phyloP scores from a whole-genome alignment of 2,888 invertebrate genomes.

The Cheilosia soror region DNA sequence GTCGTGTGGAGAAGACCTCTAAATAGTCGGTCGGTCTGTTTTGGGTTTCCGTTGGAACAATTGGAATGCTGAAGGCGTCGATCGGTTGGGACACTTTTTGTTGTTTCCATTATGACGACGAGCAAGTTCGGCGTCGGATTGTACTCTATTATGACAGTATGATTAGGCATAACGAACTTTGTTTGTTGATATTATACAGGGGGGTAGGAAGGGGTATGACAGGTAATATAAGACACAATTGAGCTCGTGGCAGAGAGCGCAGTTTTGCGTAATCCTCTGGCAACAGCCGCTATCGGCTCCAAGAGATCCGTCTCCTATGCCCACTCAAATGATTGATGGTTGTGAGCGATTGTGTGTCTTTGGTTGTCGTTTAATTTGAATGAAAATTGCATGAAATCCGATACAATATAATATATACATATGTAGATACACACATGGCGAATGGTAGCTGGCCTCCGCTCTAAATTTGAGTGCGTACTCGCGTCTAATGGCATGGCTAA shows the following conservation, averaged over 20 bases:
- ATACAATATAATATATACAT: constrained; percentile 34
- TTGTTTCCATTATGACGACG: constrained; percentile 37
- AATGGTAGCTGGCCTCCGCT: constrained; percentile 77
- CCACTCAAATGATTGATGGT: constrained; percentile 71
- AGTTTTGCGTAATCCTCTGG: constrained; percentile 71
- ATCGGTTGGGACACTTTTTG: constrained; percentile 69
- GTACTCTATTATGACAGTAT: constrained; percentile 81
- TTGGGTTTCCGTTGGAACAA: constrained; percentile 49
- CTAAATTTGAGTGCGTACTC: constrained; percentile 63
- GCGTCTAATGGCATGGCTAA: constrained; percentile 60
- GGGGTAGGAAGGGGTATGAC: not conserved
- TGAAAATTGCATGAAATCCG: constrained; percentile 75
- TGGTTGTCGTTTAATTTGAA: constrained; percentile 71
- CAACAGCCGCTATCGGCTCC: constrained; percentile 34
- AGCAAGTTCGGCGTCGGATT: constrained; percentile 72
- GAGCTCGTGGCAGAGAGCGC: constrained; percentile 65
- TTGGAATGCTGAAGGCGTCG: constrained; percentile 68
- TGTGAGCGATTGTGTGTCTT: constrained; percentile 43
- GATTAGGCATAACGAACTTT: constrained; percentile 80
- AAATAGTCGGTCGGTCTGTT: constrained; percentile 37
- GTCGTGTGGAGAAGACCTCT: constrained; percentile 20
- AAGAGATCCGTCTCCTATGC: constrained; percentile 44
- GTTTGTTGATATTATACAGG: constrained; percentile 48
- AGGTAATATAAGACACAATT: constrained; percentile 57
- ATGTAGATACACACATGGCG: too few species aligned